Evolutionary conservation across 2,113 vertebrate genomes (phyloP).

Genomic region (Mus pahari): DNA sequence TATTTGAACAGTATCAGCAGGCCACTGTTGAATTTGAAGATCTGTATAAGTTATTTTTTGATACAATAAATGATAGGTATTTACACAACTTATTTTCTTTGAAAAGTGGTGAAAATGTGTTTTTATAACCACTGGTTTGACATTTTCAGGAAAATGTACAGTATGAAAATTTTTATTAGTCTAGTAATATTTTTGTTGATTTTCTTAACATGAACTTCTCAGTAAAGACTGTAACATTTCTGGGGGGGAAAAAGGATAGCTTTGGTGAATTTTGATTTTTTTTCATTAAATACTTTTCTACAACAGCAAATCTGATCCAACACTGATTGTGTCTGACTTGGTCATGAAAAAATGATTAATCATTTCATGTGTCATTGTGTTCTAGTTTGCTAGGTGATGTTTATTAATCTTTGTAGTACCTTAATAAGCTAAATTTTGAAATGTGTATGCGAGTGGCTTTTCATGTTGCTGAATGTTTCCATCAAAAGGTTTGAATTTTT

Average conservation of each 20-base stretch:
- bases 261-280: slow-evolving; percentile 44
- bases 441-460: neutral
- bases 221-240: neutral
- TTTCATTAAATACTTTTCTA: slow-evolving; percentile 27
- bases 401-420: neutral
- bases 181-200: slow-evolving; percentile 37
- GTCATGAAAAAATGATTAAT: neutral
- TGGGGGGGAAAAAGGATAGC: neutral
- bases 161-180: neutral
- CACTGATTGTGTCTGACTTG: neutral
- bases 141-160: slow-evolving; percentile 42
- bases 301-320: neutral
- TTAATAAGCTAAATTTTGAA: slow-evolving; percentile 20
- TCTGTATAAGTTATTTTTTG: neutral
- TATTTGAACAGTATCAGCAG: neutral
- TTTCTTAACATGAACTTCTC: slow-evolving; percentile 53
- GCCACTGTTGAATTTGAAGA: slow-evolving; percentile 27
- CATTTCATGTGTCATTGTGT: neutral
- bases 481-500: neutral
- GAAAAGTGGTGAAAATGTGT: slow-evolving; percentile 25
- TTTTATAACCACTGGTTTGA: slow-evolving; percentile 48
- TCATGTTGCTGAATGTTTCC: neutral
- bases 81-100: slow-evolving; percentile 29
- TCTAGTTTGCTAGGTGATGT: neutral
- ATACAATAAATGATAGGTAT: slow-evolving; percentile 11